A percentile compares a stretch with the other conserved stretches of the same genome.
Conservation (phyloP, 2,888 invertebrate species). For the Monochamus alternatus region DNA sequence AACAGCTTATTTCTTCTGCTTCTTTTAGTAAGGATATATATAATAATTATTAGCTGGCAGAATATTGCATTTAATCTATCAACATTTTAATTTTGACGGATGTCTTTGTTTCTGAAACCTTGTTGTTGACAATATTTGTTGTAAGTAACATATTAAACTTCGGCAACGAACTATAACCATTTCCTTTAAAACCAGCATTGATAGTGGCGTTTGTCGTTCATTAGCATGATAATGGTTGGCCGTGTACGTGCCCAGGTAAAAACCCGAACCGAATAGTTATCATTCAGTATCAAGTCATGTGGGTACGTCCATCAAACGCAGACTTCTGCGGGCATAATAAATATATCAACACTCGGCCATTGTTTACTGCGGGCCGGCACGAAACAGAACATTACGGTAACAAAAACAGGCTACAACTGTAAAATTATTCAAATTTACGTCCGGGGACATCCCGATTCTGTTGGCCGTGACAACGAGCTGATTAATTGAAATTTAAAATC, state of each 20-base stretch:
- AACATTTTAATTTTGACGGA: no score
- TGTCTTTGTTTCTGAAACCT: no score
- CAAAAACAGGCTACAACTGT: slow-evolving; percentile 37
- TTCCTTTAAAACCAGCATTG: background rate
- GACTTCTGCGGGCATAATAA: slow-evolving; percentile 41
- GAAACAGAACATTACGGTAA: slow-evolving; percentile 32
- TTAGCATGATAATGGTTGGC: slow-evolving; percentile 24
- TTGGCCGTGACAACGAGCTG: slow-evolving; percentile 46
- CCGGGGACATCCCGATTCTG: slow-evolving; percentile 34
- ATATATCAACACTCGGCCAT: slow-evolving; percentile 35
- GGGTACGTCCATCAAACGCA: slow-evolving; percentile 38
- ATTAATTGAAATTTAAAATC: slow-evolving; percentile 60
- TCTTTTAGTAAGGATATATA: no score
- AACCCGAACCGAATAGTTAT: slow-evolving; percentile 35
- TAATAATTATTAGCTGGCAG: no score
- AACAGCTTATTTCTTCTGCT: no score
- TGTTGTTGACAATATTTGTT: no score
- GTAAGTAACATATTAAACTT: no score
- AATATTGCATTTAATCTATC: no score
- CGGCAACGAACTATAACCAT: no score
- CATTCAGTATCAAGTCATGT: slow-evolving; percentile 40
- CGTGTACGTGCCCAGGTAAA: slow-evolving; percentile 29
- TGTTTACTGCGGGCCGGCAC: slow-evolving; percentile 29
- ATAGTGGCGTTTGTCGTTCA: slow-evolving; percentile 22
- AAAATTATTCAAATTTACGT: slow-evolving; percentile 36